phyloP scores from a whole-genome alignment of 2,888 invertebrate species.

The Cabera pusaria region DNA sequence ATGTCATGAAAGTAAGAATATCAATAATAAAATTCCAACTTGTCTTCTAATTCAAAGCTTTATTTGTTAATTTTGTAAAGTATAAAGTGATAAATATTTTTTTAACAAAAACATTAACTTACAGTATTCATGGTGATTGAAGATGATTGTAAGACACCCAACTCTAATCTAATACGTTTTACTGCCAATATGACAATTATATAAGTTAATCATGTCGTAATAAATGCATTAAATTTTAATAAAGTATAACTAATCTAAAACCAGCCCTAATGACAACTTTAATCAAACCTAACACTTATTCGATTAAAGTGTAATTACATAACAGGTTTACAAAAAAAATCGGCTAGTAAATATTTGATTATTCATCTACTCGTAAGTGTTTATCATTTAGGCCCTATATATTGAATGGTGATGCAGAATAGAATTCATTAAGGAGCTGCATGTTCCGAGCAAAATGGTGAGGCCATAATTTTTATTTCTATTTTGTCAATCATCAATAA shows the following conservation, averaged over 20 bases:
- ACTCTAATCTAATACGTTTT: not conserved
- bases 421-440: slow-evolving; percentile 12
- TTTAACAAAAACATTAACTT: too few species aligned
- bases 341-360: too few species aligned
- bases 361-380: slow-evolving; percentile 2
- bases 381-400: slow-evolving; percentile 16
- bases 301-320: too few species aligned
- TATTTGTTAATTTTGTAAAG: too few species aligned
- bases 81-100: too few species aligned
- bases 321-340: slow-evolving; percentile 23
- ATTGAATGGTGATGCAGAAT: slow-evolving; percentile 5
- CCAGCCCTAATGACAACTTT: too few species aligned
- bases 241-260: slow-evolving; percentile 13
- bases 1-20: not conserved
- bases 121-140: slow-evolving; percentile 22
- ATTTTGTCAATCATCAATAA: too few species aligned
- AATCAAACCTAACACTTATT: too few species aligned
- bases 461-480: too few species aligned
- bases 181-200: too few species aligned
- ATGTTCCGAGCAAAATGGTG: slow-evolving; percentile 19
- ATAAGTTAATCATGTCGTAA: slow-evolving; percentile 13
- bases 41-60: too few species aligned
- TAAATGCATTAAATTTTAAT: slow-evolving; percentile 11
- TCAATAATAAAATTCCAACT: not conserved
- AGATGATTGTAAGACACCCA: too few species aligned